Base-by-base conservation (phyloP, 2,797 vertebrate genomes). In the Gallirallus australis region DNA sequence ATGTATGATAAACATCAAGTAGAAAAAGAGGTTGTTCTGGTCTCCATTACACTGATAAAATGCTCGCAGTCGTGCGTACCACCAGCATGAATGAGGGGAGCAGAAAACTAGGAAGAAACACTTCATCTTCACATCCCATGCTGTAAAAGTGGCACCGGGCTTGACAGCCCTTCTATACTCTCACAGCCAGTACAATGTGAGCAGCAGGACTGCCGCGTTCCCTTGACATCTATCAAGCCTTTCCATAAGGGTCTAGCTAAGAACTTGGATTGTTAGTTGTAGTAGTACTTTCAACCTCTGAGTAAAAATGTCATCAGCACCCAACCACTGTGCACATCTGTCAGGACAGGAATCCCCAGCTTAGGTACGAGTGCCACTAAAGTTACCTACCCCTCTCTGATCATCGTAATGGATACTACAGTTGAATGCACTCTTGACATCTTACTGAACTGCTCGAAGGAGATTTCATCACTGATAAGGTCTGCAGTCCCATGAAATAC, bases 1-100 rank as follows among this genome's bases (percentile, higher is more conserved):
- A 47, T 23, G 42, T 39, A 18, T 42, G 81, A 94, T 91, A 95
- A 93, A 65, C 76, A 96, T 86, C 60, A 48, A 65, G 42, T 65
- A 94, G 83, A 90, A 11, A 85, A 85, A 71, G 25, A 80, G 57
- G 24, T 68, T 78, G 65, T 53, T 91, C 69, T 81, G 42, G 33
- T 81, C 89, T 82, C 45, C 54, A 64, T 69, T 64, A 65, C 77
- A 52, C 52, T 1, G 1, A 88, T 30, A 89, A 89, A 86, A 56
- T 21, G 56, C 53, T 72, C 6, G 8, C 1, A 15, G 31, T 56
- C 30, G 63, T 4, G 0, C 2, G 30, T 45, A 61, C 68, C 81
- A 54, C 7, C 57, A 75, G 31, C 0, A 11, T 0, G 20, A 90
- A 48, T 12, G n/a, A 84, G 90, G 30, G 31, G 59, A 88, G 35